Evolutionary conservation across 2,888 invertebrate species (phyloP), one percentile per base, ranked within the genome.

Genomic region (Flexamia atlantica): DNA sequence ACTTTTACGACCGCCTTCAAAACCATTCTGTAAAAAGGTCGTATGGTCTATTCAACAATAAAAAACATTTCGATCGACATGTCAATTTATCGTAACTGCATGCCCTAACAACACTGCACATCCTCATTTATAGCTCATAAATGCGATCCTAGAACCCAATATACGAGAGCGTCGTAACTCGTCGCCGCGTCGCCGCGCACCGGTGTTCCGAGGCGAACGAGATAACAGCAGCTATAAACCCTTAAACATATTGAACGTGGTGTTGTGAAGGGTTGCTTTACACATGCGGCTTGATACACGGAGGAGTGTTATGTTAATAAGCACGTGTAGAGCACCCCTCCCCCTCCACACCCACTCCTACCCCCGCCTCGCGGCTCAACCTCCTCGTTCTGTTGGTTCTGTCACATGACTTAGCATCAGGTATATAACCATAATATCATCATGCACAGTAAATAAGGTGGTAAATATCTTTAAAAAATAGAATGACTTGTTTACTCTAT

Each of bases 221-320:
- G 53, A 53, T 53, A 53, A 23, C 53, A 23, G 2, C 20, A 9
- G 53, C 10, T 23, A 53, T 53, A 53, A 53, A 53, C 53, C 23
- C 23, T 23, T 20, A 53, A 53, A 2, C 53, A 10, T 53, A 53
- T 53, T 53, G 53, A 53, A 23, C 53, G 53, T 17, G 46, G 12
- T 46, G 46, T 23, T 36, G 14, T 23, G 23, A 53, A 53, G 53
- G 46, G 46, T 46, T 10, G 53, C 53, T 53, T 20, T 53, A 53
- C 53, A 23, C 53, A 53, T 53, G 53, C 53, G 23, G 53, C 53
- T 14, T 23, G 23, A 53, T 53, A 17, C 46, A 46, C 46, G 46
- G n/a, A 7, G 46, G n/a, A 46, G 46, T 46, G 46, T 46, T 46
- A 53, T 53, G 53, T 53, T 53, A 53, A 53, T 53, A 53, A 53